phyloP scores from a whole-genome alignment of 1,140 invertebrate species.

The Drosophila ficusphila region DNA sequence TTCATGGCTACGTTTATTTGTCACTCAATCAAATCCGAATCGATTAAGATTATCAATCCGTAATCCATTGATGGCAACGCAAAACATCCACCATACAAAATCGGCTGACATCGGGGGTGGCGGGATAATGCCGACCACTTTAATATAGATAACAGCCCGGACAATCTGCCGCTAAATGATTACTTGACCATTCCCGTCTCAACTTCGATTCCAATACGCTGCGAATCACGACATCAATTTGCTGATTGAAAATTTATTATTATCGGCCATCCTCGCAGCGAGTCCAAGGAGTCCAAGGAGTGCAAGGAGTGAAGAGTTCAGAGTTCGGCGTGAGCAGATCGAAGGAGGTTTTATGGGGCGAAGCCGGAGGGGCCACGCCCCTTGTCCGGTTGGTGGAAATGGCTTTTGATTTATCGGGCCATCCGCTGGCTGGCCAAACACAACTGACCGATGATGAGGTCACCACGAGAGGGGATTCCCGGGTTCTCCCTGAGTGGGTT shows the following conservation, averaged over 20 bases:
- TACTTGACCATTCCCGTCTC: slow-evolving; percentile 55
- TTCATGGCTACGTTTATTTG: neutral
- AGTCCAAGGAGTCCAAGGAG: neutral
- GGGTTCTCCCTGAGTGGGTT: too few species aligned
- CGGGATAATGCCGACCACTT: slow-evolving; percentile 47
- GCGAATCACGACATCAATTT: slow-evolving; percentile 75
- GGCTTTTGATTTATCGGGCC: slow-evolving; percentile 66
- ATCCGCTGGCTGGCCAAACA: slow-evolving; percentile 21
- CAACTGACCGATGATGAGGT: slow-evolving; percentile 36
- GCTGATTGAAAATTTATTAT: slow-evolving; percentile 79
- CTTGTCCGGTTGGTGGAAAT: slow-evolving; percentile 31
- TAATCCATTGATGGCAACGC: neutral
- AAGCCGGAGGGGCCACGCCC: slow-evolving; percentile 42
- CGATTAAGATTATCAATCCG: neutral
- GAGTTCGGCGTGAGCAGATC: too few species aligned
- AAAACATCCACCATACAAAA: neutral
- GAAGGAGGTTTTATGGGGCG: slow-evolving; percentile 27
- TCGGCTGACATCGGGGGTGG: too few species aligned
- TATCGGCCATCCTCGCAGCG: slow-evolving; percentile 26
- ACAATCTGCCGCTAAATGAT: slow-evolving; percentile 68
- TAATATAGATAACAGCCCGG: slow-evolving; percentile 71
- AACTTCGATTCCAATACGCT: slow-evolving; percentile 20
- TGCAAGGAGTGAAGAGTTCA: slow-evolving; percentile 36
- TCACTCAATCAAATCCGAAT: neutral
- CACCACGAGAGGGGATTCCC: neutral